phyloP scores from a whole-genome alignment of 2,888 invertebrate species.

The Scaptodrosophila latifasciaeformis region DNA sequence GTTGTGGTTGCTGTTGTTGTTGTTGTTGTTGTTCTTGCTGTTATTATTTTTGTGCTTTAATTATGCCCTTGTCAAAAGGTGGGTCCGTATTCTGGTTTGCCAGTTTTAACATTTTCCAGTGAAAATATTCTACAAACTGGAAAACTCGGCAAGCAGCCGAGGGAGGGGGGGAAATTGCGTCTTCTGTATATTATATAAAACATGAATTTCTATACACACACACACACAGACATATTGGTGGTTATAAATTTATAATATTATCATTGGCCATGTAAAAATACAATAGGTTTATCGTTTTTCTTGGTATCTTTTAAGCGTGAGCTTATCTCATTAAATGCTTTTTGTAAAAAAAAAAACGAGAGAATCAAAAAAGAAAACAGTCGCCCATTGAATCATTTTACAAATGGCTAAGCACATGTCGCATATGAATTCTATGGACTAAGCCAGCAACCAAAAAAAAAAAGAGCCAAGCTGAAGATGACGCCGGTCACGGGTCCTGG shows the following conservation, averaged over 20 bases:
- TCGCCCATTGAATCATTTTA: slow-evolving; percentile 64
- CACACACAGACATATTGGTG: not conserved
- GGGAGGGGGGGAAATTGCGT: too few species aligned
- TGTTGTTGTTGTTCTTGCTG: slow-evolving; percentile 51
- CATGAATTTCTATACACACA: slow-evolving; percentile 1
- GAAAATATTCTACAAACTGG: too few species aligned
- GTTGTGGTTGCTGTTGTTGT: not conserved
- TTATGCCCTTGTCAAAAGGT: slow-evolving; percentile 68
- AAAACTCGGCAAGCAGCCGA: too few species aligned
- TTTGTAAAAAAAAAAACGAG: too few species aligned
- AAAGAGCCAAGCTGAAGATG: slow-evolving; percentile 1
- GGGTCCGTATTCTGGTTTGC: slow-evolving; percentile 30
- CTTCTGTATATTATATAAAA: too few species aligned
- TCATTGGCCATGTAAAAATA: too few species aligned
- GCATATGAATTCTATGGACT: slow-evolving; percentile 53
- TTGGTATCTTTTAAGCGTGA: slow-evolving; percentile 34
- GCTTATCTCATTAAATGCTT: slow-evolving; percentile 65
- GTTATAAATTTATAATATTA: not conserved
- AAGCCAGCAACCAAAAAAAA: too few species aligned
- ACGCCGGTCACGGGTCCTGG: not conserved
- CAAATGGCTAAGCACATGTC: slow-evolving; percentile 65
- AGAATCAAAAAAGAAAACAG: too few species aligned
- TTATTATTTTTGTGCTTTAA: slow-evolving; percentile 50
- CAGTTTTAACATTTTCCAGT: slow-evolving; percentile 18
- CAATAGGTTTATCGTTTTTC: too few species aligned